Base-by-base conservation (phyloP, 2,888 invertebrate genomes). In the Dione juno region DNA sequence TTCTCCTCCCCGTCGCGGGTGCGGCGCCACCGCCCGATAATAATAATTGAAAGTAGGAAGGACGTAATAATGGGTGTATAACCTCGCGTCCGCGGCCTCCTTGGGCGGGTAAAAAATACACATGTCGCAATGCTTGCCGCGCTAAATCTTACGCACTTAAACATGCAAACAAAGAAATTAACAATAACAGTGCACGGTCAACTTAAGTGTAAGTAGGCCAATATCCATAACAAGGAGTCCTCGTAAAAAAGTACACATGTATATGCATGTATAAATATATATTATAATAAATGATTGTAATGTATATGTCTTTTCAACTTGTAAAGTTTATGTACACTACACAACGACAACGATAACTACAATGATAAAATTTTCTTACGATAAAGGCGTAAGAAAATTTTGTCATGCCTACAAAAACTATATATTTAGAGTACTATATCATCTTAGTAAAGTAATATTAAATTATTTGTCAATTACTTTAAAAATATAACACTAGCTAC, bases 1-100 rank as follows among this genome's bases (percentile, higher is more conserved):
- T 91, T 90, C 92, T 91, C 92, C 93, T 90, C 92, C 92, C 92
- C 91, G 87, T 85, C 88, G 87, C 91, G 89, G 87, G 88, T 87
- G 87, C 89, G 90, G 82, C 85, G 88, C 92, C 83, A 88, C 88
- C 92, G 90, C 92, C 92, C 91, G 93, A 90, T 92, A 92, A 93
- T 93, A 93, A 92, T 92, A 93, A 92, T 92, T 92, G 92, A 92
- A 92, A 92, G 92, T 92, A 93, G 92, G 92, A 93, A 93, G 92
- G 92, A 92, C 93, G 90, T 90, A 92, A 92, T 93, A 93, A 93
- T 93, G 93, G 93, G 92, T 92, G 93, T 93, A 92, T 92, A 92
- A 92, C 92, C 93, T 92, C 92, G 92, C 82, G 92, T 91, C 91
- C 90, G 92, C 92, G 92, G 92, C 93, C 93, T 92, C 92, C 92